Conservation (phyloP, 2,888 invertebrate genomes). For the Spodoptera picta region DNA sequence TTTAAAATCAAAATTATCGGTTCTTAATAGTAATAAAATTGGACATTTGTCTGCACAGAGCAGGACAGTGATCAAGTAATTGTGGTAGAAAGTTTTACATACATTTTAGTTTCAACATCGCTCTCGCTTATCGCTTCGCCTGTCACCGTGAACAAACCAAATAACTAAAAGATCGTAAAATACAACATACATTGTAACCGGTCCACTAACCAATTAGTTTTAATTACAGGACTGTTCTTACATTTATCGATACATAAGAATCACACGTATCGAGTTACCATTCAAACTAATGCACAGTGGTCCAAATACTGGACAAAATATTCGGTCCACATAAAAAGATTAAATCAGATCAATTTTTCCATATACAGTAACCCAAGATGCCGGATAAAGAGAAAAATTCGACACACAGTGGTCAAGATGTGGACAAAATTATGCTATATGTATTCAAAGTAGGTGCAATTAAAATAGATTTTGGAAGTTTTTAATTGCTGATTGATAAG, state of each 20-base stretch:
- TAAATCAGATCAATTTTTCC: slow-evolving; percentile 18
- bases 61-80: no score
- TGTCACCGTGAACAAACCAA: slow-evolving; percentile 8
- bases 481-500: slow-evolving; percentile 49
- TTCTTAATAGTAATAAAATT: no score
- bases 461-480: slow-evolving; percentile 41
- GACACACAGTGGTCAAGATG: slow-evolving; percentile 36
- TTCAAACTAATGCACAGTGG: slow-evolving; percentile 32
- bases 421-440: slow-evolving; percentile 34
- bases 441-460: slow-evolving; percentile 39
- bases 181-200: slow-evolving; percentile 62
- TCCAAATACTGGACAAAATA: slow-evolving; percentile 15
- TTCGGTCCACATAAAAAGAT: slow-evolving; percentile 9
- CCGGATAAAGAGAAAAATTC: slow-evolving; percentile 12
- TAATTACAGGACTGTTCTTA: slow-evolving; percentile 67
- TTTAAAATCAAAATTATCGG: no score
- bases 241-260: slow-evolving; percentile 53
- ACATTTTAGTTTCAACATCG: no score
- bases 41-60: no score
- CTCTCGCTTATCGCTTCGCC: slow-evolving; percentile 6
- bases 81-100: no score
- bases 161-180: slow-evolving; percentile 56
- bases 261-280: slow-evolving; percentile 59
- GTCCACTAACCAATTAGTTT: slow-evolving; percentile 72
- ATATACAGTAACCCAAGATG: slow-evolving; percentile 20